These are phyloP conservation scores for Dendroctonus valens DNA, from an alignment of 1,140 invertebrate species.

Conservation along the genomic window DNA sequence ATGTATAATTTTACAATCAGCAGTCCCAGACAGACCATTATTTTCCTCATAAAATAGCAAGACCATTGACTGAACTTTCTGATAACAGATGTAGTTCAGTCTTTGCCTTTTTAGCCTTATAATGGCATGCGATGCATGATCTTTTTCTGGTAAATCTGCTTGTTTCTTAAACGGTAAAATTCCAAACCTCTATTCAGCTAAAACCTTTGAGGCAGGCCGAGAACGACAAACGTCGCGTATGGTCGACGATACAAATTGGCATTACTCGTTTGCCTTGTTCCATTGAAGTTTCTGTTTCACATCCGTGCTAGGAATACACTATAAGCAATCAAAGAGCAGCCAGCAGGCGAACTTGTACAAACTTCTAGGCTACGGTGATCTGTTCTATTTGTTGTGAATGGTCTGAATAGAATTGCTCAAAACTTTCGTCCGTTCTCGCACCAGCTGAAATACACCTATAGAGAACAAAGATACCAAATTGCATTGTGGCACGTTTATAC, in stretches of 20 bases:
- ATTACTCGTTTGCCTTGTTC: constrained; percentile 33
- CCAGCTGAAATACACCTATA: no score
- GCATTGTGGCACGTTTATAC: no score
- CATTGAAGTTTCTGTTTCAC: constrained; percentile 38
- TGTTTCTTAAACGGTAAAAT: constrained; percentile 5
- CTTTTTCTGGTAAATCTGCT: neutral
- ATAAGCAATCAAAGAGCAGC: constrained; percentile 32
- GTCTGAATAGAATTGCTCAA: constrained; percentile 26
- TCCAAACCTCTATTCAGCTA: constrained; percentile 6
- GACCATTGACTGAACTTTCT: no score
- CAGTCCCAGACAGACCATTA: no score
- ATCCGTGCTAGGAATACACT: constrained; percentile 30
- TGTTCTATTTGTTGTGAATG: constrained; percentile 23
- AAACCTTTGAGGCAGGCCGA: constrained; percentile 10
- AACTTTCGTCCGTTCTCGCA: neutral
- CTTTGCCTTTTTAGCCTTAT: no score
- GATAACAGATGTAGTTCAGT: no score
- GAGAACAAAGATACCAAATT: no score
- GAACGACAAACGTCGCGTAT: constrained; percentile 11
- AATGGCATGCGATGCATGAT: no score
- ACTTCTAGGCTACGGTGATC: constrained; percentile 23
- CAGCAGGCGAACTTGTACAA: constrained; percentile 27
- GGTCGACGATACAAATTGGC: constrained; percentile 30
- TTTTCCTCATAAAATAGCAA: no score
- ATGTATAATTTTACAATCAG: no score